Base-by-base conservation (phyloP, 1,140 invertebrate species). In the Maniola jurtina region DNA sequence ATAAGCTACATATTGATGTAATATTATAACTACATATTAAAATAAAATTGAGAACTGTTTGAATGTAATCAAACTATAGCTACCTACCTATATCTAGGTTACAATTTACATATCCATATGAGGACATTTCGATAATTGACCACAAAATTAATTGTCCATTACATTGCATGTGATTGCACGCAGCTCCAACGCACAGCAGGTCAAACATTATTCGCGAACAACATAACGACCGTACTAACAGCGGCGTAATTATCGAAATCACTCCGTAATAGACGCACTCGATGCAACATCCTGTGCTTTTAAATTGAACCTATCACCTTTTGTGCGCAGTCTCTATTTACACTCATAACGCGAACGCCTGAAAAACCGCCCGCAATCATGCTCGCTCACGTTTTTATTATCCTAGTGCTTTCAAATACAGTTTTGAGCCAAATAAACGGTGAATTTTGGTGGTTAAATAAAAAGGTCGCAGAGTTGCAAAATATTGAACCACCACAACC, bases 401-500 rank as follows among this genome's bases (percentile, higher is more conserved):
- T 34, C 25, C 59, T 79, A 59, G 60, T 75, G 52, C 40, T 78
- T 33, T 64, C 74, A 45, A 70, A 78, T 69, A 68, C 61, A 56
- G 71, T 73, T 33, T 63, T 55, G 14, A 66, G 78, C 40, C 88
- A 90, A 72, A 61, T 88, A 33, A 80, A 86, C 66, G 88, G 88
- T 14, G 81, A 84, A 71, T 90, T 90, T 72, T 90, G 88, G 88
- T 89, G 88, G 88, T 60, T 89, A 10, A 76, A 87, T 56, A 71
- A 80, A 57, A 81, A 87, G 55, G 56, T 88, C 11, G 64, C 76
- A 9, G 70, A 83, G 48, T 64, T 84, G 33, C 69, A 77, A 56
- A 67, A 79, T 13, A 58, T 70, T 6, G 66, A 76, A 45, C 70
- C 80, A 11, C 69, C 79, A 2, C 70, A 71, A 7, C 80, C 83